Base-by-base conservation (phyloP, 2,888 invertebrate species). In the Chaetoderma sp. region DNA sequence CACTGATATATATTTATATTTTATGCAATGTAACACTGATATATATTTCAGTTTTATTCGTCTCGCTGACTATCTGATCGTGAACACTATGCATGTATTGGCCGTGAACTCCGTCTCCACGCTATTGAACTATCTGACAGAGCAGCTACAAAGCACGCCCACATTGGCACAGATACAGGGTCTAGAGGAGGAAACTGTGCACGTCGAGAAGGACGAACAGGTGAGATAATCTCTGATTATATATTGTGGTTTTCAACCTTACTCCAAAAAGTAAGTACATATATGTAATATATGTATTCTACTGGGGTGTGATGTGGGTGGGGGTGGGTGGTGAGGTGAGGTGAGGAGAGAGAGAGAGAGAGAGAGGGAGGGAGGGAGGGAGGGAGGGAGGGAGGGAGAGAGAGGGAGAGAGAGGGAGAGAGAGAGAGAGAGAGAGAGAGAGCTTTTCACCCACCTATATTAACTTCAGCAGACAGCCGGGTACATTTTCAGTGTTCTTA, bases 41-140 rank as follows among this genome's bases (percentile, higher is more conserved):
- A n/a, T n/a, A n/a, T n/a, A n/a, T 55, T 67, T n/a, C 77, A 86
- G 87, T 64, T 87, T 87, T 70, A 87, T 71, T 90, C 80, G 85
- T 0, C 70, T 87, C 71, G 82, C 86, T 23, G 87, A 87, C 71
- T 86, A 87, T 75, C 77, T 87, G 66, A 86, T 87, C 45, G 86
- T 86, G 23, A 86, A 85, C 77, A 86, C 87, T 0, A 84, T 87
- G 84, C 87, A 87, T 64, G 83, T 86, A 25, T 72, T 87, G 72
- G 86, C 86, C 13, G 85, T 86, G 13, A 86, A 87, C 77, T 87
- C 87, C 0, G 84, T 86, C 32, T 82, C 83, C n/a, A 86, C 85
- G 0, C 65, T 87, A 50, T 77, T 86, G 36, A 86, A 83, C 76
- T 85, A 86, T 69, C 79, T 86, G 60, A 79, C 79, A 2, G 86